These are phyloP conservation scores for Laupala kohalensis DNA, from an alignment of 1,140 invertebrate species.

Conservation along the genomic window DNA sequence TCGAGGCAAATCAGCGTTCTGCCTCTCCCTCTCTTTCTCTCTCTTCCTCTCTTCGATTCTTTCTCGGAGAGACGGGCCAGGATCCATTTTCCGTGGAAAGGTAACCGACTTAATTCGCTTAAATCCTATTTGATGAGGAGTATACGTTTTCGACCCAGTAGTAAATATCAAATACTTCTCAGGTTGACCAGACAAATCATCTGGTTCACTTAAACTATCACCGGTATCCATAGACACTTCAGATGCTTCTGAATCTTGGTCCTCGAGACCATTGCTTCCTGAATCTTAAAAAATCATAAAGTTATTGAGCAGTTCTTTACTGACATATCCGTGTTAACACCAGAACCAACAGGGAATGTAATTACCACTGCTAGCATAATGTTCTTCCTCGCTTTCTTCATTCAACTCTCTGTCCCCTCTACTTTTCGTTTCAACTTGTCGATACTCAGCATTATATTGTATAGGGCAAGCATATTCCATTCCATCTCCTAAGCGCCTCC, in stretches of 20 bases:
- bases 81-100: constrained; percentile 54
- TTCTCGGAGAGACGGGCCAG: constrained; percentile 28
- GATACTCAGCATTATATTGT: constrained; percentile 40
- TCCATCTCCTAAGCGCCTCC: constrained; percentile 33
- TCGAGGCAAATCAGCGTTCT: constrained; percentile 30
- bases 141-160: constrained; percentile 70
- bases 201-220: constrained; percentile 1
- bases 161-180: constrained; percentile 79
- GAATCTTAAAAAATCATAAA: neutral
- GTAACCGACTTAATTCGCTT: constrained; percentile 61
- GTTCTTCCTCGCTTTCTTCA: constrained; percentile 17
- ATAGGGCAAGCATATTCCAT: constrained; percentile 40
- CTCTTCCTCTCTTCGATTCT: constrained; percentile 29
- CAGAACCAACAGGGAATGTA: no score
- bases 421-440: constrained; percentile 34
- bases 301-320: neutral
- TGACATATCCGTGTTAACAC: no score
- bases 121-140: constrained; percentile 76
- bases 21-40: constrained; percentile 35
- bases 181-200: constrained; percentile 26
- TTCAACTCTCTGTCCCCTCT: constrained; percentile 21
- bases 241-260: constrained; percentile 13
- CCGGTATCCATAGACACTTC: constrained; percentile 17
- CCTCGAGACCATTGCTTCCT: neutral
- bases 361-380: constrained; percentile 13